These are phyloP conservation scores for Aethes cnicana DNA, from an alignment of 2,888 invertebrate species.

Conservation along the genomic window DNA sequence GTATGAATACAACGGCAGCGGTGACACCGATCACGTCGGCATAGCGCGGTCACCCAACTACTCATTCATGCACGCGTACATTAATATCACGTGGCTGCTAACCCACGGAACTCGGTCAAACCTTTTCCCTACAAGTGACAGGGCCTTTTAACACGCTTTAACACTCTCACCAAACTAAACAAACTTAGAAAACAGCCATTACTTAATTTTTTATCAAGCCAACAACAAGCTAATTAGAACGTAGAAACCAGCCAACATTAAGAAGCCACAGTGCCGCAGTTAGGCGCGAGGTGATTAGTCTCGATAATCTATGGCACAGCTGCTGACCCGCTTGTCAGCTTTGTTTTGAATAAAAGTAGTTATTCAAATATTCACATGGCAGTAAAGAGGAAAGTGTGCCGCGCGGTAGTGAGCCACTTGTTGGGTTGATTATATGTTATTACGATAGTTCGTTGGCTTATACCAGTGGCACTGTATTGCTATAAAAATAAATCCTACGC, in stretches of 20 bases:
- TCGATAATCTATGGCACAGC: slow-evolving; percentile 18
- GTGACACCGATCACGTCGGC: slow-evolving; percentile 7
- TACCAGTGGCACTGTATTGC: too few species aligned
- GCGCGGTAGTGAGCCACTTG: slow-evolving; percentile 5
- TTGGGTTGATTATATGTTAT: slow-evolving; percentile 3
- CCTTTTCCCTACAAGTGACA: not conserved
- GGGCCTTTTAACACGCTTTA: not conserved
- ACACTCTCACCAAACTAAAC: not conserved
- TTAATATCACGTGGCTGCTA: slow-evolving; percentile 22
- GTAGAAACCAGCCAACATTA: slow-evolving; percentile 19
- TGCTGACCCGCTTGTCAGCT: slow-evolving; percentile 11
- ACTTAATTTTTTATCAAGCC: not conserved
- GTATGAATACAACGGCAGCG: too few species aligned
- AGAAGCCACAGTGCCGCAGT: slow-evolving; percentile 11
- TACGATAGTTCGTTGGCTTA: too few species aligned
- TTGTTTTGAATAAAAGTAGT: slow-evolving; percentile 14
- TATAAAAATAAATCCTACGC: too few species aligned
- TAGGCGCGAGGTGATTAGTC: slow-evolving; percentile 6
- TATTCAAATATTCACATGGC: slow-evolving; percentile 19
- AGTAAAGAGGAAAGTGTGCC: slow-evolving; percentile 23
- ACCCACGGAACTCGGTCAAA: slow-evolving; percentile 6
- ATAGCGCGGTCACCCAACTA: slow-evolving; percentile 24
- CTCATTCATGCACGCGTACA: slow-evolving; percentile 18
- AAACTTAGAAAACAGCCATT: not conserved
- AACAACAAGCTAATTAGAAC: slow-evolving; percentile 9